phyloP scores from a whole-genome alignment of 2,113 vertebrate species.

The Oryzias melastigma region DNA sequence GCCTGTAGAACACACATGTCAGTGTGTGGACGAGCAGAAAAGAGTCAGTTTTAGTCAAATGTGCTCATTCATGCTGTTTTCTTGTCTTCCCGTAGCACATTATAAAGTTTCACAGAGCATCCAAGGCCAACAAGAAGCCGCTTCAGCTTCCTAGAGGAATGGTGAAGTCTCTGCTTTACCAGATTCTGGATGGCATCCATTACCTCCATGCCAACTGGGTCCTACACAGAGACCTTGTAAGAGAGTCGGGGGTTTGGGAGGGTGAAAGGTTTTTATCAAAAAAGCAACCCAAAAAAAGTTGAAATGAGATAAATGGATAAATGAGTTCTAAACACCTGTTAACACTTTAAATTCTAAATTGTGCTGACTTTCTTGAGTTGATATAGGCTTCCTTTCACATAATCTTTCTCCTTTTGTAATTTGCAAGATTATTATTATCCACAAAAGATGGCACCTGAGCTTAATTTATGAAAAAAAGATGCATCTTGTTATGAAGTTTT shows the following conservation, averaged over 20 bases:
- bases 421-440: no score
- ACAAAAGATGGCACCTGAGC: no score
- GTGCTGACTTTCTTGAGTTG: background rate
- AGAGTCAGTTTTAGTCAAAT: background rate
- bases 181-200: slow-evolving; percentile 99
- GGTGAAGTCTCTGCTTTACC: slow-evolving; percentile 99
- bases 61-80: slow-evolving; percentile 1
- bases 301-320: background rate
- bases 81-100: slow-evolving; percentile 87
- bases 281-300: background rate
- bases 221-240: slow-evolving; percentile 99
- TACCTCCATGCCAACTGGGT: slow-evolving; percentile 99
- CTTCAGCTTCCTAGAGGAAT: slow-evolving; percentile 98
- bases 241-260: slow-evolving; percentile 52
- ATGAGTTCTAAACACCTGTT: background rate
- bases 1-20: slow-evolving; percentile 16
- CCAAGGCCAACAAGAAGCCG: slow-evolving; percentile 99
- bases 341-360: background rate
- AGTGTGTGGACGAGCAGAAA: slow-evolving; percentile 1
- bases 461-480: no score
- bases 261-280: background rate
- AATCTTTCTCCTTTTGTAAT: background rate
- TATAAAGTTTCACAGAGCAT: slow-evolving; percentile 99
- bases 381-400: background rate
- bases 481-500: no score